Conservation (phyloP, 2,797 vertebrate species). For the Hylomyscus alleni region DNA sequence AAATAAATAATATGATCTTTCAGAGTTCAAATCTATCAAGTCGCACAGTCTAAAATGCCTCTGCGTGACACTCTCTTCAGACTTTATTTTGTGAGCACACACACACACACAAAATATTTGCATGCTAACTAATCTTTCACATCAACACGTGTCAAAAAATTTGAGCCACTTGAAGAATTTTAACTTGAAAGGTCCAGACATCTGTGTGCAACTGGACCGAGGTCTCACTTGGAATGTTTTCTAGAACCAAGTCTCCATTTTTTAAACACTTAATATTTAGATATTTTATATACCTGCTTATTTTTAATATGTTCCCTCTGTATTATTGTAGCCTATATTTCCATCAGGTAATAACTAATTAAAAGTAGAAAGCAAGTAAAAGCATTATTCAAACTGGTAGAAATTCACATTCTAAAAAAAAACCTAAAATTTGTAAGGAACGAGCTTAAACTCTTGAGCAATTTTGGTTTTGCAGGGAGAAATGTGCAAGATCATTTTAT, state of each 20-base stretch:
- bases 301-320: background rate
- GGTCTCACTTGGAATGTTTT: background rate
- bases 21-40: background rate
- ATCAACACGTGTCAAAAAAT: background rate
- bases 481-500: background rate
- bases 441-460: conserved; percentile 30
- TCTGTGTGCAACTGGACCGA: background rate
- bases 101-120: background rate
- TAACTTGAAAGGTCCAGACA: background rate
- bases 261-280: conserved; percentile 33
- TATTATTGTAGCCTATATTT: background rate
- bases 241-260: background rate
- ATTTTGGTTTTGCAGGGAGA: background rate
- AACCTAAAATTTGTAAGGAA: background rate
- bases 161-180: background rate
- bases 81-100: background rate
- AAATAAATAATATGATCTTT: conserved; percentile 44
- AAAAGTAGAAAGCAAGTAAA: conserved; percentile 11
- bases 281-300: background rate
- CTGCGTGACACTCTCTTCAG: background rate
- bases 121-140: conserved; percentile 6
- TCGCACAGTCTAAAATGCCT: conserved; percentile 48
- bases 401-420: conserved; percentile 48
- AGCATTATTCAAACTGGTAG: background rate
- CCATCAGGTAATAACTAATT: conserved; percentile 1